Evolutionary conservation across 2,113 vertebrate genomes (phyloP), one percentile per base, ranked within the genome.

Genomic region (Hypanus sabinus): DNA sequence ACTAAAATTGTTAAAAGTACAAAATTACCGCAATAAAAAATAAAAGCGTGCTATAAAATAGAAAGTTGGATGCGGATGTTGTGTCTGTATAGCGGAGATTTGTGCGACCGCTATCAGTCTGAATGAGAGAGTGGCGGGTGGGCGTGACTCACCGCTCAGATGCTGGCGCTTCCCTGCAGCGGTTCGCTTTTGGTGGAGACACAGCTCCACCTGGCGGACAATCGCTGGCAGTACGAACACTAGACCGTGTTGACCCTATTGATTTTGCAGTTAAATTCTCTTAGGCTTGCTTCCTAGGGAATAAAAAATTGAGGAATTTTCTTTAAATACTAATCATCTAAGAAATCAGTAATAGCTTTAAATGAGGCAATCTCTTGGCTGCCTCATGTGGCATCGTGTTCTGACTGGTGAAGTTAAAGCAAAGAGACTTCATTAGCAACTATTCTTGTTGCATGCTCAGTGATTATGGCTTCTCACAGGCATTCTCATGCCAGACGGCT

Each of bases 171-270:
- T 65, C 85, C 60, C 57, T 16, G 60, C 85, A 33, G 85, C 16
- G 20, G 18, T 30, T 22, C 38, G 33, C 33, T 38, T 7, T 46
- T 71, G 16, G 33, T 93, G 70, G 91, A 93, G 91, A 27, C 68
- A 93, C 91, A 93, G 91, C 70, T 55, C 65, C 91, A 20, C 70
- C 91, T 93, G 18, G 91, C 55, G 68, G 91, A 55, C 70, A 73
- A 30, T 27, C 36, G 12, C 9, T 22, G 6, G 1, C 62, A 71
- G 20, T 27, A 27, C 22, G 9, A 88, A 3, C n/a, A 46, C 10
- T 0, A 16, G 14, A 60, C 83, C 30, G 0, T 70, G 0, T 46
- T 46, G 36, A 71, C 68, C 90, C 18, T 71, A 11, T 10, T 4
- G n/a, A 14, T 92, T 36, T 70, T 70, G n/a, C 83, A 30, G 55